Percentiles rank a stretch among this genome's conserved stretches.
These are phyloP conservation scores for Clanis bilineata DNA, from an alignment of 2,888 invertebrate genomes.

Conservation along the genomic window DNA sequence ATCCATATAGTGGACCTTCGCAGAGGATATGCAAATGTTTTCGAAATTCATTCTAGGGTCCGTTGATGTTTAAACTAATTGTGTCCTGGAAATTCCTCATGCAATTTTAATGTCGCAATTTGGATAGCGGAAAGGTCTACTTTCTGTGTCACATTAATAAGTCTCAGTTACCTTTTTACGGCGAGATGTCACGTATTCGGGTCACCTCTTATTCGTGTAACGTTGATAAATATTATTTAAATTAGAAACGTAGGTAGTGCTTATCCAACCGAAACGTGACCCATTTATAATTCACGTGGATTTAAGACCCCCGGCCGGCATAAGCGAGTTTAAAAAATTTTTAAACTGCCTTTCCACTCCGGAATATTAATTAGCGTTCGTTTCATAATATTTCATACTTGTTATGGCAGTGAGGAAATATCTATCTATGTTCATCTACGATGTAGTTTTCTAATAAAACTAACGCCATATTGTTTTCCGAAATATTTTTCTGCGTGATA, in stretches of 20 bases:
- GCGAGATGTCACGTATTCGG: conserved; percentile 56
- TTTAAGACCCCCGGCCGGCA: conserved; percentile 32
- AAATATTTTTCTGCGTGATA: background rate
- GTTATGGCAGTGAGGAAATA: background rate
- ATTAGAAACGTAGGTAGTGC: conserved; percentile 40
- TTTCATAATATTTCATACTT: conserved; percentile 14
- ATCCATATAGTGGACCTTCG: background rate
- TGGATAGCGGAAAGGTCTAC: conserved; percentile 58
- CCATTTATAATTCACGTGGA: conserved; percentile 37
- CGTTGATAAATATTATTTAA: conserved; percentile 51
- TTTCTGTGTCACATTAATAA: conserved; percentile 72
- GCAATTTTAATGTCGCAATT: conserved; percentile 66
- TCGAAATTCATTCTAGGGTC: background rate
- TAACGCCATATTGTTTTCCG: background rate
- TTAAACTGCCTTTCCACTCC: conserved; percentile 21
- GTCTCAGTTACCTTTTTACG: conserved; percentile 57
- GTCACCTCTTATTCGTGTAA: conserved; percentile 47
- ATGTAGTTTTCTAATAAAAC: background rate
- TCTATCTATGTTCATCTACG: background rate
- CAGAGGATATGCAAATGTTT: background rate
- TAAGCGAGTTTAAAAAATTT: conserved; percentile 23
- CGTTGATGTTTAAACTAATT: conserved; percentile 40
- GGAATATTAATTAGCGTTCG: conserved; percentile 22
- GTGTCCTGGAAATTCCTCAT: conserved; percentile 40
- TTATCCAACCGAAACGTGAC: conserved; percentile 39